Conservation (phyloP, 92 coral and sea anemone genomes). For the Phenganax subtilis region DNA sequence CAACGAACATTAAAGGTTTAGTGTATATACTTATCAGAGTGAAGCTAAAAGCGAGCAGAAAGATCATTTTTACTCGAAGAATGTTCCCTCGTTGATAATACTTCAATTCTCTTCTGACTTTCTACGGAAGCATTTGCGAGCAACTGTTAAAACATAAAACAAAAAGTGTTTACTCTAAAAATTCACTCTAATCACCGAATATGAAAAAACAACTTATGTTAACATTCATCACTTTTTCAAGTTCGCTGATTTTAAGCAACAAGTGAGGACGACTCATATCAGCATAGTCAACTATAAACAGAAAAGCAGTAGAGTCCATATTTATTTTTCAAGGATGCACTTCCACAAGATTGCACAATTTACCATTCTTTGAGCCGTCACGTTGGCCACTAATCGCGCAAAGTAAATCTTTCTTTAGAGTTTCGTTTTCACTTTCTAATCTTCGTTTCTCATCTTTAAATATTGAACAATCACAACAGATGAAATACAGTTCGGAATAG, state of each 20-base stretch:
- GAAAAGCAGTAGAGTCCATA: background rate
- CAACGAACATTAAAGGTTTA: background rate
- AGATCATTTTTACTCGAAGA: background rate
- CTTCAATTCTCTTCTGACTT: background rate
- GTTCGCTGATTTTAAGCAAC: slow-evolving; percentile 66
- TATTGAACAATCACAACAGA: background rate
- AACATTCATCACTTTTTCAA: slow-evolving; percentile 56
- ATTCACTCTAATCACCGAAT: too few relatives aligned
- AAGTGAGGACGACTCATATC: slow-evolving; percentile 89
- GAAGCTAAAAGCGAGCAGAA: background rate
- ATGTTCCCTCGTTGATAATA: background rate
- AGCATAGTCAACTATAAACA: slow-evolving; percentile 77
- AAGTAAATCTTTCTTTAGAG: slow-evolving; percentile 78
- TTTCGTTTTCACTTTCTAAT: slow-evolving; percentile 72
- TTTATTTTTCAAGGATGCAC: background rate
- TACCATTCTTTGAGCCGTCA: slow-evolving; percentile 39
- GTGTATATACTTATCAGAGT: background rate
- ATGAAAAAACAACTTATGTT: background rate
- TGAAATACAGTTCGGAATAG: background rate
- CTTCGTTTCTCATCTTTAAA: slow-evolving; percentile 67
- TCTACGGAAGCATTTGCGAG: background rate
- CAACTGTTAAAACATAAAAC: background rate
- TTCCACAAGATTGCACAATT: slow-evolving; percentile 48
- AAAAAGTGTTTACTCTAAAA: background rate
- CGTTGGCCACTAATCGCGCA: slow-evolving; percentile 65